A percentile compares a stretch with the other conserved stretches of the same genome.
These are phyloP conservation scores for Troides oblongomaculatus DNA, from an alignment of 2,888 invertebrate genomes.

Conservation along the genomic window DNA sequence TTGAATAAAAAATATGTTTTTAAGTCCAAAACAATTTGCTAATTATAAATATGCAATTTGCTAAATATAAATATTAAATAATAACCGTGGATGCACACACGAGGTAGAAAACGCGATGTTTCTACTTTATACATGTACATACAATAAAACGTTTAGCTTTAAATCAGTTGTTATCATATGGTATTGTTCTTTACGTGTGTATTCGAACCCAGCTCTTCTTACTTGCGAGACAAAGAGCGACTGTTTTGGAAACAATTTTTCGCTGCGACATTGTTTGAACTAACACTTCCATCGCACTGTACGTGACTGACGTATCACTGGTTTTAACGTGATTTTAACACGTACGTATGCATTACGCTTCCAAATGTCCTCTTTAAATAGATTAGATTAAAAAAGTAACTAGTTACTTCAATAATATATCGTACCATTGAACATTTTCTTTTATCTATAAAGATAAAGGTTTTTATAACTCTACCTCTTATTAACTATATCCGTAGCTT, in stretches of 20 bases:
- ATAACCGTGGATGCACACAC: too few species aligned
- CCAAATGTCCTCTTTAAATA: neutral
- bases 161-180: constrained; percentile 5
- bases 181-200: constrained; percentile 9
- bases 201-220: constrained; percentile 6
- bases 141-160: constrained; percentile 2
- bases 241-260: constrained; percentile 20
- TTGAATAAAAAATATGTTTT: too few species aligned
- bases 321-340: constrained; percentile 12
- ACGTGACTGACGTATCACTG: constrained; percentile 10
- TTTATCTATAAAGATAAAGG: neutral
- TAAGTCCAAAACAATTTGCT: too few species aligned
- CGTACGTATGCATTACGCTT: constrained; percentile 5
- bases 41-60: too few species aligned
- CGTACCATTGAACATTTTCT: neutral
- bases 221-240: constrained; percentile 12
- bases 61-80: too few species aligned
- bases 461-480: too few species aligned
- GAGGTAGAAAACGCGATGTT: neutral
- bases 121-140: constrained; percentile 1
- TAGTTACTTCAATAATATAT: neutral
- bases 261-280: constrained; percentile 17
- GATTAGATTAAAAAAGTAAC: neutral
- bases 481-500: too few species aligned
- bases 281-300: constrained; percentile 6